A percentile compares a stretch with the other conserved stretches of the same genome.
phyloP scores from a whole-genome alignment of 2,113 vertebrate genomes.

The Bucco capensis region DNA sequence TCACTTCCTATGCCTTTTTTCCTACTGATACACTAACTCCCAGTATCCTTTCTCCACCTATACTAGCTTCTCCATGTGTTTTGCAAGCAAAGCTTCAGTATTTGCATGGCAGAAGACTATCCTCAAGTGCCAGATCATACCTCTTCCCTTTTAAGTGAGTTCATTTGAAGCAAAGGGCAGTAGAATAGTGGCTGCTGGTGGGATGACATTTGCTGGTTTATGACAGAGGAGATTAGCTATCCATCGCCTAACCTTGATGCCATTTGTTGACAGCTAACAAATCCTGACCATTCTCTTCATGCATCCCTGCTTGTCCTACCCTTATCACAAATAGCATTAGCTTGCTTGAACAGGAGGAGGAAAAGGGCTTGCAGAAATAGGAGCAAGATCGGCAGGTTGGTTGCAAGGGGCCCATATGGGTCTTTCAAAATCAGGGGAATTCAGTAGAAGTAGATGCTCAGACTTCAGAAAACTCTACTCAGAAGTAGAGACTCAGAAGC shows the following conservation, averaged over 20 bases:
- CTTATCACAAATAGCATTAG: not conserved
- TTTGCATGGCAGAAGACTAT: not conserved
- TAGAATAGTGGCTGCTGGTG: not conserved
- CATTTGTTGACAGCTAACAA: not conserved
- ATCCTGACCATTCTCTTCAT: not conserved
- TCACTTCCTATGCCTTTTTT: not conserved
- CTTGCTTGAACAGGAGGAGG: not conserved
- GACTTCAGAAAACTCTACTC: too few relatives aligned
- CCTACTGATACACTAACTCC: not conserved
- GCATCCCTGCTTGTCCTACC: fast-evolving
- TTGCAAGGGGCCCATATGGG: not conserved
- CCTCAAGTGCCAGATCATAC: not conserved
- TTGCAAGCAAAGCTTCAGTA: not conserved
- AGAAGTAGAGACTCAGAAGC: not conserved
- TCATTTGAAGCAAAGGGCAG: not conserved
- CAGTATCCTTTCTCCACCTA: not conserved
- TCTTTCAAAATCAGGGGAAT: not conserved
- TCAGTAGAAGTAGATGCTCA: not conserved
- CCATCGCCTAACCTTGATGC: not conserved
- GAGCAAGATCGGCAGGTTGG: not conserved
- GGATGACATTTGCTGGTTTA: fast-evolving
- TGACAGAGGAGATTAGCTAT: not conserved
- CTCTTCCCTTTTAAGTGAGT: not conserved
- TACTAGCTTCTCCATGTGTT: not conserved
- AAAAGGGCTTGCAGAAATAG: not conserved